phyloP scores from a whole-genome alignment of 2,888 invertebrate genomes.

The Malacosoma neustria region DNA sequence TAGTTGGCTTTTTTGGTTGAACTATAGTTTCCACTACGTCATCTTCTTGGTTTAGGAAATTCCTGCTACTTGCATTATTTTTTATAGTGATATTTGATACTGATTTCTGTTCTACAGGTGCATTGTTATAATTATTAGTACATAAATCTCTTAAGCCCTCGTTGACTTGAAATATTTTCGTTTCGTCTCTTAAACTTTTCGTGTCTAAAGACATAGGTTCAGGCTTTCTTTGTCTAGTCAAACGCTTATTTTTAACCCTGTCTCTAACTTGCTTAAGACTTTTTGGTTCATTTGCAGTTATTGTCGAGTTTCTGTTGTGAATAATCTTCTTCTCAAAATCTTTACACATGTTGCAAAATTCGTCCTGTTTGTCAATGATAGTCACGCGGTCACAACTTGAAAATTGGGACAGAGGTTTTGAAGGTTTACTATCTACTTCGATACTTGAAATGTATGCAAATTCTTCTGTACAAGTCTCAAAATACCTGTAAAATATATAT shows the following conservation, averaged over 20 bases:
- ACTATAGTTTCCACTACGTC: conserved; percentile 7
- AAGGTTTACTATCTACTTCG: conserved; percentile 29
- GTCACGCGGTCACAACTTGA: conserved; percentile 54
- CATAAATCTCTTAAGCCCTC: no score
- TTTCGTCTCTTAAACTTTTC: no score
- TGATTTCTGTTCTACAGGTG: conserved; percentile 3
- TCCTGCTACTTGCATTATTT: background rate
- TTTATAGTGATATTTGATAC: background rate
- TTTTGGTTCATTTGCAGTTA: conserved; percentile 15
- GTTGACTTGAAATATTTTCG: no score
- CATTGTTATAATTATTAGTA: background rate
- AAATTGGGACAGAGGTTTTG: conserved; percentile 27
- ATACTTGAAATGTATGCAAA: conserved; percentile 48
- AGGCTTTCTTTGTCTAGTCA: conserved; percentile 6
- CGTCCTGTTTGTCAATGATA: conserved; percentile 42
- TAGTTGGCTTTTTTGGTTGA: conserved; percentile 13
- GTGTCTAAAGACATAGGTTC: no score
- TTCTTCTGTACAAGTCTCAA: conserved; percentile 52
- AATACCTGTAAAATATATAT: conserved; percentile 26
- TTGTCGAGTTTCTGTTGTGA: conserved; percentile 15
- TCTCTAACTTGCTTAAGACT: conserved; percentile 8
- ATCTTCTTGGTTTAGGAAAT: conserved; percentile 2
- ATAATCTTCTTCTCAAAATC: conserved; percentile 19
- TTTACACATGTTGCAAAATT: conserved; percentile 22
- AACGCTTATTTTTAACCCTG: conserved; percentile 10